Conservation (phyloP, 2,113 vertebrate species). For the Podarcis raffonei region DNA sequence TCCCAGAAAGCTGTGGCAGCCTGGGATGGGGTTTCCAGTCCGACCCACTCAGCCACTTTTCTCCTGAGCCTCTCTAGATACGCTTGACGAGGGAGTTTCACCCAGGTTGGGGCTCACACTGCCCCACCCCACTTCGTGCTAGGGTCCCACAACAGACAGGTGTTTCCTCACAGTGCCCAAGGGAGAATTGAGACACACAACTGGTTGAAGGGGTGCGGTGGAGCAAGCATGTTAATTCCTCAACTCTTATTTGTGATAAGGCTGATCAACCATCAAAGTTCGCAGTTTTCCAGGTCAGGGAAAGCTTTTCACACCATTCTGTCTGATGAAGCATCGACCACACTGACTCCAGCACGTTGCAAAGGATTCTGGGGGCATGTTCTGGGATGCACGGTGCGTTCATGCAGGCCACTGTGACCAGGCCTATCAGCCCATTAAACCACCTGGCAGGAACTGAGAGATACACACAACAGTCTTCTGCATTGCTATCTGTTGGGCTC, state of each 20-base stretch:
- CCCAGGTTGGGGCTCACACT: slow-evolving; percentile 44
- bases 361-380: neutral
- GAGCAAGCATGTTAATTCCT: too few relatives aligned
- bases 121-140: slow-evolving; percentile 45
- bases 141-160: slow-evolving; percentile 43
- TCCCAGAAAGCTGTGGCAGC: slow-evolving; percentile 60
- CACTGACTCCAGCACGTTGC: too few relatives aligned
- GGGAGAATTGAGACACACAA: neutral
- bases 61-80: slow-evolving; percentile 47
- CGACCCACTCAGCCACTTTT: slow-evolving; percentile 53
- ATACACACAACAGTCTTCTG: neutral
- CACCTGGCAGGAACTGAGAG: neutral
- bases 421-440: too few relatives aligned
- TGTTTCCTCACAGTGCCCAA: neutral
- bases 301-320: neutral
- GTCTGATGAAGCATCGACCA: neutral
- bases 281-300: neutral
- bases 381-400: neutral
- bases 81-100: slow-evolving; percentile 23
- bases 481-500: too few relatives aligned
- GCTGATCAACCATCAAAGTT: neutral
- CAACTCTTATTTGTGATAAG: neutral
- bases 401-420: neutral
- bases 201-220: too few relatives aligned
- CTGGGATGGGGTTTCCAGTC: slow-evolving; percentile 61